A percentile compares a stretch with the other conserved stretches of the same genome.
Evolutionary conservation across 2,888 invertebrate genomes (phyloP).

Genomic region (Mimumesa dahlbomi): DNA sequence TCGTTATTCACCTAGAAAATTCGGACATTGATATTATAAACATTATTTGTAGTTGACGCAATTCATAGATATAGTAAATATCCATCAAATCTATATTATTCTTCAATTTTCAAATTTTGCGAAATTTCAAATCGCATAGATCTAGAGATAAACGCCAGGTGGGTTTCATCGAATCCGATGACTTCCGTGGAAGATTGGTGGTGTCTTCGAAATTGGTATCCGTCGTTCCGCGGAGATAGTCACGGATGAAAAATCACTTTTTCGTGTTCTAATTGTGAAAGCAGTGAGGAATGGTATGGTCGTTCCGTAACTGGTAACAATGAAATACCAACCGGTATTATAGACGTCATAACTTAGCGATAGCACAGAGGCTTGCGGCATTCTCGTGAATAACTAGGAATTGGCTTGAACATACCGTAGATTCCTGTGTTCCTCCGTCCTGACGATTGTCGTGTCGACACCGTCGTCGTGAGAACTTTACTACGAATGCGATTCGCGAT

Average conservation of each 20-base stretch:
- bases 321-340: conserved; percentile 60
- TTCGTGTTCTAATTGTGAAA: conserved; percentile 31
- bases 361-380: conserved; percentile 48
- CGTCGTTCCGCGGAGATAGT: background rate
- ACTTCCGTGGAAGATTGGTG: too few relatives aligned
- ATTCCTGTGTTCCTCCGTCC: conserved; percentile 45
- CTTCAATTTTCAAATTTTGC: too few relatives aligned
- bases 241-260: background rate
- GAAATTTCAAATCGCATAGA: too few relatives aligned
- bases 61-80: too few relatives aligned
- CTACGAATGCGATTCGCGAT: conserved; percentile 19
- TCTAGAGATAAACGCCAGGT: too few relatives aligned
- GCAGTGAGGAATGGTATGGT: conserved; percentile 26
- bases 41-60: too few relatives aligned
- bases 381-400: conserved; percentile 58
- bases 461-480: conserved; percentile 40
- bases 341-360: conserved; percentile 63
- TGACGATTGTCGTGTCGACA: conserved; percentile 26
- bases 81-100: too few relatives aligned
- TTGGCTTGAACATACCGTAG: conserved; percentile 51
- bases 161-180: too few relatives aligned
- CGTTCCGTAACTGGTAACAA: conserved; percentile 55
- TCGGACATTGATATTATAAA: conserved; percentile 1
- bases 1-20: background rate
- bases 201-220: background rate